A percentile compares a stretch with the other conserved stretches of the same genome.
These are phyloP conservation scores for Chrysemys picta DNA, from an alignment of 2,113 vertebrate genomes.

Conservation along the genomic window DNA sequence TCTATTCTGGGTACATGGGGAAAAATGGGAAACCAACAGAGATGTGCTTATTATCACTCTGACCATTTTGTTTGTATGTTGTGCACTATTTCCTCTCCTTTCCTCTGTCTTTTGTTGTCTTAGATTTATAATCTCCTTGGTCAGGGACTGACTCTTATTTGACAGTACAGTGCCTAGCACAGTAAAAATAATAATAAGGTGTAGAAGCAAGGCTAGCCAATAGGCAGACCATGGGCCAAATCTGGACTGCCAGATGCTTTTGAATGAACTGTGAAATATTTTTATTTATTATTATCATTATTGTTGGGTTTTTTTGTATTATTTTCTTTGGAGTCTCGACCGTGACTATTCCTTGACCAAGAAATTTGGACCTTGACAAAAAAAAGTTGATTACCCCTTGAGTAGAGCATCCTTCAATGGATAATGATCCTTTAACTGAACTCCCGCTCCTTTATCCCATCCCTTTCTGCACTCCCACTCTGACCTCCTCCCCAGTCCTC, in stretches of 20 bases:
- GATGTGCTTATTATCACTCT: background rate
- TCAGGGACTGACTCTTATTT: background rate
- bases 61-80: background rate
- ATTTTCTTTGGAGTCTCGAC: background rate
- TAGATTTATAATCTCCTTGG: background rate
- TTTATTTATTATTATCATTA: background rate
- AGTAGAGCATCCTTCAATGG: background rate
- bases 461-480: background rate
- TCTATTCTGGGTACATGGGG: background rate
- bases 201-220: rapidly evolving
- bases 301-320: background rate
- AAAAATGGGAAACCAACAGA: background rate
- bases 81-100: background rate
- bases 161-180: background rate
- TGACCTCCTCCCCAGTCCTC: background rate
- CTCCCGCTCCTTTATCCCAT: background rate
- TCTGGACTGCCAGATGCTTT: background rate
- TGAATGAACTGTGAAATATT: background rate
- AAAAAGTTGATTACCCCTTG: background rate
- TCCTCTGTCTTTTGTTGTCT: background rate
- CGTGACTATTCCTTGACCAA: background rate
- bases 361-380: background rate
- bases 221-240: background rate
- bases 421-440: background rate
- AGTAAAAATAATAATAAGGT: background rate